Conservation (phyloP, 1,140 invertebrate species). For the Micrasema minimum region DNA sequence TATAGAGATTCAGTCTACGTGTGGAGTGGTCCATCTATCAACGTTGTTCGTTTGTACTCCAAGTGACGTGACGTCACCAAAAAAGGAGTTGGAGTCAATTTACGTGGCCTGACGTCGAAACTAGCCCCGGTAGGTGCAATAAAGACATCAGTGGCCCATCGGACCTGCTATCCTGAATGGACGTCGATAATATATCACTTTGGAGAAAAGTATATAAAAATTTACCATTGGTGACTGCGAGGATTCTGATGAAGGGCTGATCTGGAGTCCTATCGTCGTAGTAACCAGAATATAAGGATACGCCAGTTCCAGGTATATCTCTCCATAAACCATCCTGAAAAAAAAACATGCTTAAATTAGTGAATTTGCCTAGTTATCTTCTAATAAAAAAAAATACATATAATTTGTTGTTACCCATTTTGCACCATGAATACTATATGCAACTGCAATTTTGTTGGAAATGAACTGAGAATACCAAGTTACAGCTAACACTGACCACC, state of each 20-base stretch:
- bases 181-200: neutral
- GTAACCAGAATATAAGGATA: constrained; percentile 62
- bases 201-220: neutral
- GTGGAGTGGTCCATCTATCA: constrained; percentile 10
- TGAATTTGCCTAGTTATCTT: no score
- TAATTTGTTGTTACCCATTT: no score
- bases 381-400: no score
- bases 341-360: no score
- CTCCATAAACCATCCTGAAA: constrained; percentile 57
- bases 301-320: constrained; percentile 57
- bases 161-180: neutral
- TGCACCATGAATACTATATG: no score
- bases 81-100: no score
- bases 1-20: constrained; percentile 2
- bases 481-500: no score
- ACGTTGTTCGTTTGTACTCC: neutral
- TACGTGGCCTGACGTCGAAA: neutral
- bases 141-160: neutral
- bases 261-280: constrained; percentile 62
- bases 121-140: neutral
- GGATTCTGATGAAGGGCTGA: constrained; percentile 60
- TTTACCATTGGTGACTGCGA: constrained; percentile 62
- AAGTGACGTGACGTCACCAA: no score
- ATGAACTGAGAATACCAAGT: no score
- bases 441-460: no score